Evolutionary conservation across 2,888 invertebrate genomes (phyloP).

Genomic region (Megalurothrips usitatus): DNA sequence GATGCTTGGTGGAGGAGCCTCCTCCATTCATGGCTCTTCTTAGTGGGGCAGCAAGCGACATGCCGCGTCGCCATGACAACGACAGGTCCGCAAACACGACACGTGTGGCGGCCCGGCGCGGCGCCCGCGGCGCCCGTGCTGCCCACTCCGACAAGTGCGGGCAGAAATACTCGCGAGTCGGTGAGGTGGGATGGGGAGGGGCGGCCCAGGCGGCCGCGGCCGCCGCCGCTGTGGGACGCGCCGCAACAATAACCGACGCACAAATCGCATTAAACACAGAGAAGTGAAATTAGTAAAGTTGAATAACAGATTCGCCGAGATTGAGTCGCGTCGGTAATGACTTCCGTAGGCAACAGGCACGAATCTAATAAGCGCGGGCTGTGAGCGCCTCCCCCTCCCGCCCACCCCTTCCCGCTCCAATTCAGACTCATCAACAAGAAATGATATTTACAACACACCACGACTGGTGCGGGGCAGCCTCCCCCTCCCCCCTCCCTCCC

Average conservation of each 20-base stretch:
- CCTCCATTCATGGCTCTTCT: too few relatives aligned
- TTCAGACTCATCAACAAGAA: slow-evolving; percentile 10
- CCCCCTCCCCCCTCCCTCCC: not conserved
- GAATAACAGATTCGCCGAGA: slow-evolving; percentile 2
- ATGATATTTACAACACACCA: slow-evolving; percentile 12
- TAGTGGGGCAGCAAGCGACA: too few relatives aligned
- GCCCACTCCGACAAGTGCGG: too few relatives aligned
- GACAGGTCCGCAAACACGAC: too few relatives aligned
- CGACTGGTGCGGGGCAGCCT: not conserved
- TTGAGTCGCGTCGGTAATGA: not conserved
- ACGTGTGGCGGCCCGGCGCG: too few relatives aligned
- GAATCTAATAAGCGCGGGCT: not conserved
- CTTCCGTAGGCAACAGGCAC: slow-evolving; percentile 5
- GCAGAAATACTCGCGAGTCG: too few relatives aligned
- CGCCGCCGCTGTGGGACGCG: not conserved
- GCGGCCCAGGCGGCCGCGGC: not conserved
- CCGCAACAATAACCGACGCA: not conserved
- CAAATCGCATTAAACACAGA: slow-evolving; percentile 25
- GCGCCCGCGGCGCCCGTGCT: too few relatives aligned
- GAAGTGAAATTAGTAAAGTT: slow-evolving; percentile 25
- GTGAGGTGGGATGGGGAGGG: not conserved
- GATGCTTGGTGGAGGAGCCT: too few relatives aligned
- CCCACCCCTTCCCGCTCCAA: not conserved
- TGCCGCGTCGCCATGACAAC: too few relatives aligned
- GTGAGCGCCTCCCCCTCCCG: too few relatives aligned